Base-by-base conservation (phyloP, 1,140 invertebrate genomes). In the Pseudomyrmex gracilis region DNA sequence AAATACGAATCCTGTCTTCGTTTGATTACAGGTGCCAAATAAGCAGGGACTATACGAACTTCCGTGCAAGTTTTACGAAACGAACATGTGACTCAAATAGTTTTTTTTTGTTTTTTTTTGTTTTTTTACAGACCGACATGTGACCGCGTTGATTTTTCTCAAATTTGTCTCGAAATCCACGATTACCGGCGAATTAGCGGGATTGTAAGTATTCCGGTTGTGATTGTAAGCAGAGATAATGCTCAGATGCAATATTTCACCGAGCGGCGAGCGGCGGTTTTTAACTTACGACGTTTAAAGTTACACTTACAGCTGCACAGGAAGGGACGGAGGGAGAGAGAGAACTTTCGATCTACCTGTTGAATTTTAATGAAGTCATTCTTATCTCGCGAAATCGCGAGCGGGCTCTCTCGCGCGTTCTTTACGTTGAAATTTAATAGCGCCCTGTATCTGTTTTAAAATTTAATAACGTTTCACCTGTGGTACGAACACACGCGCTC, bases 331-430 rank as follows among this genome's bases (percentile, higher is more conserved):
- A 34, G 34, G 7, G 34, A 34, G 4, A 34, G 34, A 34, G 34
- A 13, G 73, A 51, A 77, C 74, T 86, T 86, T 84, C 70, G 71
- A 88, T 84, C 82, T 66, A 88, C 63, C 83, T 83, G 78, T 88
- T 84, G 77, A 83, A 85, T 84, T 88, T 89, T 84, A 82, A 87
- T 73, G 57, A 89, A 68, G 49, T 76, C 61, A 53, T 68, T 77
- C 76, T 88, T 87, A 82, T 87, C 83, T 57, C 47, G 43, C 10
- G 43, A 22, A 70, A 73, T 63, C 68, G 15, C 34, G 53, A 47
- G 13, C 9, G n/a, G 8, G 9, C 15, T 2, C 17, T 9, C n/a
- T 13, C 10, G 24, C 20, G 57, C 58, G 43, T 66, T 15, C 2
- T 17, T 2, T 13, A 1, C 47, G 49, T 60, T 55, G 17, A 55